Base-by-base conservation (phyloP, 1,140 invertebrate genomes). In the Euura lappo region DNA sequence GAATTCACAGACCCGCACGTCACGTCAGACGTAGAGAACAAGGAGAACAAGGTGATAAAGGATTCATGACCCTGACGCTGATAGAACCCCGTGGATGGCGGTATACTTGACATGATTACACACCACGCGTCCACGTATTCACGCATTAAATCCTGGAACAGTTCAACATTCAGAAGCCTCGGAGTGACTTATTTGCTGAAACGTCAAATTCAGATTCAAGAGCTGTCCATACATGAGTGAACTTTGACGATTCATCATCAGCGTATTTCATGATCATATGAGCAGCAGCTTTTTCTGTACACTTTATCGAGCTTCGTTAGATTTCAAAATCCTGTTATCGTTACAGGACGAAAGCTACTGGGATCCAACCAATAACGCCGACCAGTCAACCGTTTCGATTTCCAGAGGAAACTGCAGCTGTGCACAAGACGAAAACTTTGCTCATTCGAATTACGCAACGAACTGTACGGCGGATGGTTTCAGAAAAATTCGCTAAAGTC, bases 331-430 rank as follows among this genome's bases (percentile, higher is more conserved):
- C 28, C 28, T 28, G 28, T 1, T 28, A 28, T 60, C 51, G 51
- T 11, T 60, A 60, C 51, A 60, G 8, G 8, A n/a, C 3, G 51
- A 60, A 60, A 8, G 10, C 51, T n/a, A n/a, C 3, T 3, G 8
- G 51, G 51, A 60, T 60, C 13, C 51, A 60, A 60, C 51, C 51
- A 60, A 60, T 60, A 60, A 60, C 51, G 51, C 51, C 13, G 51
- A 60, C 51, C 51, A 60, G 51, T 60, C 8, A 5, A 60, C 51
- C 51, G 51, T 60, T 28, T 11, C 51, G 51, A 60, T 60, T 3
- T 60, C 13, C 51, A 6, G 10, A n/a, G 8, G 4, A 60, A 60
- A 60, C 51, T 60, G 51, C 51, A 60, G 51, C 51, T 60, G 51
- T 60, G 51, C 51, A 60, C 8, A 60, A 60, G 51, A 60, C 3